Conservation (phyloP, 1,140 invertebrate species). For the Samia ricini region DNA sequence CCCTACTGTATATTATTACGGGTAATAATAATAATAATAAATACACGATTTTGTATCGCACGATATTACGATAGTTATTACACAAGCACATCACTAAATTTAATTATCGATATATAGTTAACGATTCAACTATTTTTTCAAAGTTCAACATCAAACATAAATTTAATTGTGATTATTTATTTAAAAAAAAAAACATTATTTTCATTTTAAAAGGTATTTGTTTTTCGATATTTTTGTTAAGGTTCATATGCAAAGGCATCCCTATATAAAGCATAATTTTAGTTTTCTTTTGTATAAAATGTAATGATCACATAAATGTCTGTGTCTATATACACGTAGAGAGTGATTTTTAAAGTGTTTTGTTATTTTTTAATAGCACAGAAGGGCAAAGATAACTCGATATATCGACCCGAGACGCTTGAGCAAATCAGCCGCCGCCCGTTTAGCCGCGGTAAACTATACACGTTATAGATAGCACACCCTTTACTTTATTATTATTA, state of each 20-base stretch:
- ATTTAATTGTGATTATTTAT: too few relatives aligned
- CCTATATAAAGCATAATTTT: too few relatives aligned
- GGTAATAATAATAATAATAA: slow-evolving; percentile 63
- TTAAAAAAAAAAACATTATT: too few relatives aligned
- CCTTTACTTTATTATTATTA: slow-evolving; percentile 32
- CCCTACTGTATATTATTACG: slow-evolving; percentile 53
- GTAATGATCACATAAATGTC: not conserved
- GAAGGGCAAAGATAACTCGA: slow-evolving; percentile 68
- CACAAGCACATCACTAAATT: not conserved
- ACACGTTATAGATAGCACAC: slow-evolving; percentile 43
- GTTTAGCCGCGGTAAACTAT: slow-evolving; percentile 64
- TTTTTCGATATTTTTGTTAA: too few relatives aligned
- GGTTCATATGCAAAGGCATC: too few relatives aligned
- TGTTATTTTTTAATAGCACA: slow-evolving; percentile 63
- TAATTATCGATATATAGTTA: too few relatives aligned
- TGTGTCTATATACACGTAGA: not conserved
- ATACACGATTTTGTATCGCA: slow-evolving; percentile 47
- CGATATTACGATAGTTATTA: too few relatives aligned
- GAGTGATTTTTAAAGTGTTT: not conserved
- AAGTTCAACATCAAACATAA: too few relatives aligned
- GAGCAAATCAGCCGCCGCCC: slow-evolving; percentile 61
- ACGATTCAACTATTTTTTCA: too few relatives aligned
- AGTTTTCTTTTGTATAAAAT: not conserved
- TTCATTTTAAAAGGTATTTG: too few relatives aligned
- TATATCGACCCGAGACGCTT: slow-evolving; percentile 69